Percentiles rank a stretch among this genome's conserved stretches.
These are phyloP conservation scores for Chiloscyllium punctatum DNA, from an alignment of 2,797 vertebrate species.

Conservation along the genomic window DNA sequence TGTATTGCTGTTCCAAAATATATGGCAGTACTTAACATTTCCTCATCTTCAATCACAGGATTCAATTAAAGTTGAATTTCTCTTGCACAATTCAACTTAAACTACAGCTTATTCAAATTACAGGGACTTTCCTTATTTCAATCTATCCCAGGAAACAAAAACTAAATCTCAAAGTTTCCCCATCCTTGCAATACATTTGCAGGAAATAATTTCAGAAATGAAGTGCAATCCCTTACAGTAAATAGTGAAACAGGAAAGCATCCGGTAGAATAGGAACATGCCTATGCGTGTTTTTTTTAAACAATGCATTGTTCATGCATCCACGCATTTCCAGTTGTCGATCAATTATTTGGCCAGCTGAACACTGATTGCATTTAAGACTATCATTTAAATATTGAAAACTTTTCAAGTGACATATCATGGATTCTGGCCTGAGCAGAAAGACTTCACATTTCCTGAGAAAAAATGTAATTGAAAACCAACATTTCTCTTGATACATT, in stretches of 20 bases:
- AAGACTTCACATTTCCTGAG: background rate
- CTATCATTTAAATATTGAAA: background rate
- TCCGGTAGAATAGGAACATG: background rate
- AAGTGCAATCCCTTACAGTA: slow-evolving; percentile 1
- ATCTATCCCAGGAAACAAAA: background rate
- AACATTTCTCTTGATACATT: background rate
- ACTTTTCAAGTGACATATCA: background rate
- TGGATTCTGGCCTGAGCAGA: background rate
- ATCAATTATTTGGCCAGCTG: background rate
- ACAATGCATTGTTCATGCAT: background rate
- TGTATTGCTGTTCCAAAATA: background rate
- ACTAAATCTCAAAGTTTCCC: background rate
- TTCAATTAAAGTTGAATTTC: background rate
- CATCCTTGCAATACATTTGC: background rate
- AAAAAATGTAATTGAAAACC: background rate
- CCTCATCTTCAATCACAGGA: background rate
- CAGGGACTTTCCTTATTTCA: background rate
- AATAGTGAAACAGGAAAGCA: background rate
- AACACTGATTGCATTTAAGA: background rate
- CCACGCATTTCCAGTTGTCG: background rate
- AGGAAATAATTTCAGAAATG: background rate
- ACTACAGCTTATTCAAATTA: background rate
- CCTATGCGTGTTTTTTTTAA: background rate
- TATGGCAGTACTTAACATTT: background rate
- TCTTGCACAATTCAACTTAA: background rate